These are phyloP conservation scores for Drosophila borealis DNA, from an alignment of 2,888 invertebrate genomes.

Conservation along the genomic window DNA sequence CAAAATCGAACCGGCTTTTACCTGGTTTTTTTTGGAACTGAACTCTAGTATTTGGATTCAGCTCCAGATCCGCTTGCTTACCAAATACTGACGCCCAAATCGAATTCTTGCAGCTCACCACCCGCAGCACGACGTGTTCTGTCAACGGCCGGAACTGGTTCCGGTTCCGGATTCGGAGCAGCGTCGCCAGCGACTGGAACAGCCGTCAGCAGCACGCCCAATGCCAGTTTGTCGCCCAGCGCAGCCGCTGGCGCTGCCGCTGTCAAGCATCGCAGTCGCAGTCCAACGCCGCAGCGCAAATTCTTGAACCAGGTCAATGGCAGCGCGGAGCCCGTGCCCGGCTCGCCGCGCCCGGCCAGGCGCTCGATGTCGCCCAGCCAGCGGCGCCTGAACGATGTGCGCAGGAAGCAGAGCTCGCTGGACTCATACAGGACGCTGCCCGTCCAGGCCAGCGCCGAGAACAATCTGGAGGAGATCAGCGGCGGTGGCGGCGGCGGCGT, in stretches of 20 bases:
- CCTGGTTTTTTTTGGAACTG: too few species aligned
- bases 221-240: constrained; percentile 68
- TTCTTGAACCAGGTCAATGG: constrained; percentile 78
- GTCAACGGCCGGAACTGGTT: constrained; percentile 38
- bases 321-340: constrained; percentile 35
- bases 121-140: constrained; percentile 82
- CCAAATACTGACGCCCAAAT: background rate
- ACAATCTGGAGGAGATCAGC: constrained; percentile 1
- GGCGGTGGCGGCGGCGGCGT: constrained; percentile 7
- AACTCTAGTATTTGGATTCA: too few species aligned
- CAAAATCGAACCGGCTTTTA: background rate
- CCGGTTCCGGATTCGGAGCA: constrained; percentile 15
- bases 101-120: constrained; percentile 81
- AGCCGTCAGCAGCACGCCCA: constrained; percentile 14
- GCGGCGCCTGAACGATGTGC: constrained; percentile 82
- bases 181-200: constrained; percentile 20
- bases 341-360: constrained; percentile 77
- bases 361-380: constrained; percentile 85
- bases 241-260: background rate
- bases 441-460: background rate
- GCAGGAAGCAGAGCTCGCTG: constrained; percentile 82
- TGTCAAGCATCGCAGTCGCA: constrained; percentile 85
- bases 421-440: constrained; percentile 78
- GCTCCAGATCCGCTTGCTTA: background rate
- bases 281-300: constrained; percentile 86